These are phyloP conservation scores for Xylota sylvarum DNA, from an alignment of 2,888 invertebrate genomes.

Conservation along the genomic window DNA sequence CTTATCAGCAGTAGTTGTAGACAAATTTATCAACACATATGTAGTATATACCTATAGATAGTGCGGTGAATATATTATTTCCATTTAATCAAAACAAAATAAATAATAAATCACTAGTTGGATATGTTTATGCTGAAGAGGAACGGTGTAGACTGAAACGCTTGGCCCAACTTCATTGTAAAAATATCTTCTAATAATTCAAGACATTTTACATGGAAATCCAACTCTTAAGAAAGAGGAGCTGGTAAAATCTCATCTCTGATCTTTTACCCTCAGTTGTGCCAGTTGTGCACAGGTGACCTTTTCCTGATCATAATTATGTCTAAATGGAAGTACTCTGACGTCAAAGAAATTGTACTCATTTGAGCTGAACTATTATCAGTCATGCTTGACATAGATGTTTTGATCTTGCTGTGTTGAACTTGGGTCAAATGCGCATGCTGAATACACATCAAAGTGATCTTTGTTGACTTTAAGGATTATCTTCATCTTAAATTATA, in stretches of 20 bases:
- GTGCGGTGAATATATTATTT: no score
- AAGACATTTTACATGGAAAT: no score
- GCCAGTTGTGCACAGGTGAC: neutral
- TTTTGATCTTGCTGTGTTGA: neutral
- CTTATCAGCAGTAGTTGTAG: neutral
- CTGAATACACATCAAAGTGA: neutral
- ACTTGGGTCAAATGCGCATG: neutral
- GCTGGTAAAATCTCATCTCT: neutral
- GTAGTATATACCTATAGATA: no score
- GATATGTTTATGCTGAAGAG: no score
- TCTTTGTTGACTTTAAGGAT: neutral
- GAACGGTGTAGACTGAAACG: neutral
- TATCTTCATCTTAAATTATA: neutral
- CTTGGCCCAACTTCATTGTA: neutral
- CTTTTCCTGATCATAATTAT: neutral
- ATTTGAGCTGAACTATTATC: slow-evolving; percentile 4
- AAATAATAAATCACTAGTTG: no score
- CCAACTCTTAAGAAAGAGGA: neutral
- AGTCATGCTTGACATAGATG: slow-evolving; percentile 4
- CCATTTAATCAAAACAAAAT: no score
- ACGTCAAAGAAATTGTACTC: slow-evolving; percentile 13
- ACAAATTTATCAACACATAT: no score
- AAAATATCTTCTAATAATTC: no score
- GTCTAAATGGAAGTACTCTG: slow-evolving; percentile 2
- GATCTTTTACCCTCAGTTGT: neutral